These are phyloP conservation scores for Shinisaurus crocodilurus DNA, from an alignment of 2,113 vertebrate genomes.

Conservation along the genomic window DNA sequence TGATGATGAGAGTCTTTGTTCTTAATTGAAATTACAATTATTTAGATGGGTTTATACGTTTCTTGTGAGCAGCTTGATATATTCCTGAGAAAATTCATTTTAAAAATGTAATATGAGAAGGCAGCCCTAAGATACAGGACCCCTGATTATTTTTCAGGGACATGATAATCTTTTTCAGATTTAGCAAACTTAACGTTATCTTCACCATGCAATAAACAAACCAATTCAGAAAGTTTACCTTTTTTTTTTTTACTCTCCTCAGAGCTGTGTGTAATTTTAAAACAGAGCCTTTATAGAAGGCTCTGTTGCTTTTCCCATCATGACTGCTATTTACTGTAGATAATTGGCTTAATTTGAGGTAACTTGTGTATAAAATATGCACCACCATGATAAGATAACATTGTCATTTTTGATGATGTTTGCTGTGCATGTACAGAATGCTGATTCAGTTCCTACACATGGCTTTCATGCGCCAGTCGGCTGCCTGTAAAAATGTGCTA, in stretches of 20 bases:
- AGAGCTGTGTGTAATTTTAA: background rate
- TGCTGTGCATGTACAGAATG: conserved; percentile 39
- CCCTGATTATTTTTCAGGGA: conserved; percentile 1
- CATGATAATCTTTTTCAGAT: background rate
- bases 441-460: conserved; percentile 41
- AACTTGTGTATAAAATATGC: conserved; percentile 40
- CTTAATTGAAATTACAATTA: background rate
- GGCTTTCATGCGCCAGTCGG: conserved; percentile 32
- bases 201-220: background rate
- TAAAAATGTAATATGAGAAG: background rate
- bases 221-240: background rate
- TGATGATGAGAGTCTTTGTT: background rate
- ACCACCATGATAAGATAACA: conserved; percentile 49
- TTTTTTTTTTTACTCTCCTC: background rate
- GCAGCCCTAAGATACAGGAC: background rate
- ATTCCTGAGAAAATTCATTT: background rate
- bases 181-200: background rate
- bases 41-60: background rate
- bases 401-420: conserved; percentile 37
- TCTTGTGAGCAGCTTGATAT: background rate
- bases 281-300: conserved; percentile 25
- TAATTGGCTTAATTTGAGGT: conserved; percentile 20
- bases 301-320: background rate
- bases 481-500: conserved; percentile 29
- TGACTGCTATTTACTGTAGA: conserved; percentile 36